Conservation (phyloP, 2,888 invertebrate species). For the Epirrita christyi region DNA sequence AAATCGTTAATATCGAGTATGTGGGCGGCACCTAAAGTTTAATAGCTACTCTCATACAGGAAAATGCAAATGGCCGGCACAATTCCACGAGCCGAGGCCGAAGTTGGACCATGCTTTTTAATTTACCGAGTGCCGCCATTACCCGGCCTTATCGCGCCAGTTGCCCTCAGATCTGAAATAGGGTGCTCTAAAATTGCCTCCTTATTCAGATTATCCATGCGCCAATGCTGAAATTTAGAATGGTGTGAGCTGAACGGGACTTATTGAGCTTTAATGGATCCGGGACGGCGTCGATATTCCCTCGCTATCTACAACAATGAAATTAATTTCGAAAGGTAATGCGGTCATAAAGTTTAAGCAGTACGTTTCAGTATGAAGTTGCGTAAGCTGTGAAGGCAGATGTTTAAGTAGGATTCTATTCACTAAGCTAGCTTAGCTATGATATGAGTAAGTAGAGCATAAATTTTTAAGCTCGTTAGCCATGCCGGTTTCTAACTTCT, state of each 20-base stretch:
- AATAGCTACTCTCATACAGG: conserved; percentile 51
- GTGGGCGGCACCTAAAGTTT: conserved; percentile 41
- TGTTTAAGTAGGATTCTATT: conserved; percentile 12
- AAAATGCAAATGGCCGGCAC: conserved; percentile 63
- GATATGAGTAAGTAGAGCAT: conserved; percentile 23
- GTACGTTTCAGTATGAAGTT: conserved; percentile 18
- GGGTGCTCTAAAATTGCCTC: conserved; percentile 63
- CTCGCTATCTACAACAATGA: conserved; percentile 61
- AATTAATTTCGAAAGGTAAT: conserved; percentile 53
- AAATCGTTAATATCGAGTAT: conserved; percentile 44
- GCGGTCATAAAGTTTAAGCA: conserved; percentile 29
- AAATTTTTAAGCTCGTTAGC: conserved; percentile 28
- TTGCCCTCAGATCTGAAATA: conserved; percentile 65
- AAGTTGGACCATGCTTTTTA: conserved; percentile 68
- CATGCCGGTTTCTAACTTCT: conserved; percentile 13
- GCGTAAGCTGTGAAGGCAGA: conserved; percentile 16
- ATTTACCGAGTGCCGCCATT: conserved; percentile 72
- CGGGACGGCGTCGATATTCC: conserved; percentile 51
- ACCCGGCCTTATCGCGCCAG: conserved; percentile 62
- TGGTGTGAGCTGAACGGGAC: conserved; percentile 55
- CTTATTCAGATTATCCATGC: conserved; percentile 67
- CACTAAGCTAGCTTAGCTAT: conserved; percentile 18
- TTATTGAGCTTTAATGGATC: conserved; percentile 64
- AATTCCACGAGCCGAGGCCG: conserved; percentile 53
- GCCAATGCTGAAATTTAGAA: conserved; percentile 59